Percentiles rank a stretch among this genome's conserved stretches.
phyloP scores from a whole-genome alignment of 2,888 invertebrate species.

The Drosophila phalerata region DNA sequence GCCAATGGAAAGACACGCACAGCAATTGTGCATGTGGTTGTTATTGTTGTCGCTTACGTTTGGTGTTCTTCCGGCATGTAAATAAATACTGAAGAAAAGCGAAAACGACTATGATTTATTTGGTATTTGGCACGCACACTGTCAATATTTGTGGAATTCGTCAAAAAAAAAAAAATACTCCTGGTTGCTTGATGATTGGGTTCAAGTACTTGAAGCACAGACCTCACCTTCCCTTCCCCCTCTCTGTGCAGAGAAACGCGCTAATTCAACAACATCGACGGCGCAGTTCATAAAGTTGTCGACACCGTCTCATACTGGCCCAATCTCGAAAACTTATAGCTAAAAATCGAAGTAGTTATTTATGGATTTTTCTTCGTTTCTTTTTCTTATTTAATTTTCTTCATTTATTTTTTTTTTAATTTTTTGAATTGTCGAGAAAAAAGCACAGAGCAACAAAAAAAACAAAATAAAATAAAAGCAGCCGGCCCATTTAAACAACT shows the following conservation, averaged over 20 bases:
- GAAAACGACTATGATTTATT: slow-evolving; percentile 73
- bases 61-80: slow-evolving; percentile 73
- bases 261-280: slow-evolving; percentile 13
- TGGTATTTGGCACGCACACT: slow-evolving; percentile 75
- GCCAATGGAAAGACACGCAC: slow-evolving; percentile 44
- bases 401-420: slow-evolving; percentile 15
- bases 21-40: slow-evolving; percentile 33
- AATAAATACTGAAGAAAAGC: slow-evolving; percentile 69
- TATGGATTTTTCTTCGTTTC: slow-evolving; percentile 57
- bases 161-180: slow-evolving; percentile 56
- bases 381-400: slow-evolving; percentile 18
- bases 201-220: slow-evolving; percentile 43
- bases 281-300: slow-evolving; percentile 67
- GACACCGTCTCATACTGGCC: slow-evolving; percentile 58
- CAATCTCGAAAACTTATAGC: slow-evolving; percentile 48
- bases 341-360: slow-evolving; percentile 73
- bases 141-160: slow-evolving; percentile 79
- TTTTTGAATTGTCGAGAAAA: slow-evolving; percentile 14
- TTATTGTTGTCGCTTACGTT: slow-evolving; percentile 45
- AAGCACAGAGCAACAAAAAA: background rate
- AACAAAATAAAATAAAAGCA: slow-evolving; percentile 30
- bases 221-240: background rate
- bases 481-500: slow-evolving; percentile 56
- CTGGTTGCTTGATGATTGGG: slow-evolving; percentile 43
- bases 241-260: background rate